Evolutionary conservation across 2,888 invertebrate species (phyloP), one percentile per base, ranked within the genome.

Genomic region (Eulithis testata): DNA sequence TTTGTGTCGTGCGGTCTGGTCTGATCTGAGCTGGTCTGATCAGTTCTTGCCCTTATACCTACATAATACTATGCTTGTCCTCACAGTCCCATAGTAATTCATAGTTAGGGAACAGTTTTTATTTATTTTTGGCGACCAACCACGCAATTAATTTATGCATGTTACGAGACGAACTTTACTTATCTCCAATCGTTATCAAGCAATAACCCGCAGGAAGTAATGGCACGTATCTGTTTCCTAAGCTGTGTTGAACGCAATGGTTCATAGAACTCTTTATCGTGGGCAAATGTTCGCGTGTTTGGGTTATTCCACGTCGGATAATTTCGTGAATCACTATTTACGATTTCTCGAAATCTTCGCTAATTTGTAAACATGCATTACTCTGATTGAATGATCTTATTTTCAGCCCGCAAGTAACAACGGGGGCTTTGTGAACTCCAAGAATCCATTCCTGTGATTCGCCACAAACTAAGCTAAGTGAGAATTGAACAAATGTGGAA

Each of bases 371-470:
- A 60, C 63, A 66, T 47, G 27, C 27, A 36, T 55, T 36, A 60
- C 55, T 51, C 14, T 51, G 11, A 49, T 43, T 54, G 21, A 4
- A 31, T 60, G 45, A 57, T 72, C 72, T 73, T 73, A 64, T 88
- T 87, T 66, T 66, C 81, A 90, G 91, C 85, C 86, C 49, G 72
- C 89, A 44, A 75, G 86, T 66, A 90, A 87, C 81, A 90, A 89
- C 75, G 86, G 89, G 60, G 81, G 84, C 66, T 87, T 85, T 76
- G 76, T 83, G n/a, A 90, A 90, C 80, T 89, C 91, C 36, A 91
- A 91, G 73, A 93, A 93, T 76, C 93, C 93, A 69, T 93, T 93
- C 79, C 91, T 93, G 72, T 93, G 88, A 92, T 83, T 76, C 73
- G 65, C 60, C 71, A 72, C 72, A 70, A 73, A 71, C 73, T 78